Evolutionary conservation across 92 coral and sea anemone species (phyloP).

Genomic region (Montipora capitata): DNA sequence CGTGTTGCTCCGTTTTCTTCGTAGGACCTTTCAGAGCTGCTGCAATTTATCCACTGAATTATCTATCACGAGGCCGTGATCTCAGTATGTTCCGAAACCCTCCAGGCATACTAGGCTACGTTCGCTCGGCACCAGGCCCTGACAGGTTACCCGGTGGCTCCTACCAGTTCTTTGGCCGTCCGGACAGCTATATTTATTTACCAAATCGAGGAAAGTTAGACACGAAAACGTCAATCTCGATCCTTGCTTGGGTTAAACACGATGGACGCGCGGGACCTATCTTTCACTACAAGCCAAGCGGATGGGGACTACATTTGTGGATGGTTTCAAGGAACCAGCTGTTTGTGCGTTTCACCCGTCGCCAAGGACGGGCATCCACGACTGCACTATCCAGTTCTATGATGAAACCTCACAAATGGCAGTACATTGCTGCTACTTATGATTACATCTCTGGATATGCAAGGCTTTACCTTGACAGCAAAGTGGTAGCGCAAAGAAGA

Average conservation of each 20-base stretch:
- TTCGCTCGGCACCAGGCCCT: conserved; percentile 87
- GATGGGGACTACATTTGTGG: conserved; percentile 87
- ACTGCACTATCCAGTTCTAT: conserved; percentile 59
- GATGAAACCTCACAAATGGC: conserved; percentile 78
- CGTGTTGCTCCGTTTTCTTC: background rate
- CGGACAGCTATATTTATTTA: conserved; percentile 77
- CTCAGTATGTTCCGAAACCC: conserved; percentile 85
- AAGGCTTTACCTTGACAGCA: conserved; percentile 76
- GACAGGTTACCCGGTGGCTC: conserved; percentile 86
- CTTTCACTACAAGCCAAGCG: conserved; percentile 83
- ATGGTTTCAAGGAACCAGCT: conserved; percentile 70
- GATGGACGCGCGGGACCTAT: conserved; percentile 78
- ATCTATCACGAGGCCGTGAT: conserved; percentile 68
- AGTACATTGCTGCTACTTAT: conserved; percentile 83
- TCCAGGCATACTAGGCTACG: conserved; percentile 78
- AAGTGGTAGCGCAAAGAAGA: conserved; percentile 62
- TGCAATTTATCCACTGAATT: conserved; percentile 82
- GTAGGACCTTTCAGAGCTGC: conserved; percentile 87
- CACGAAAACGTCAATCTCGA: conserved; percentile 75
- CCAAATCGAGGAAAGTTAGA: conserved; percentile 87
- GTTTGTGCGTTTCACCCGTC: conserved; percentile 65
- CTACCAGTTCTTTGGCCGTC: conserved; percentile 80
- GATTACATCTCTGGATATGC: conserved; percentile 72
- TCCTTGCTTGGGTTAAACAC: conserved; percentile 85
- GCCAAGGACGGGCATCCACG: conserved; percentile 49